phyloP scores from a whole-genome alignment of 2,113 vertebrate species.

The Pangasianodon hypophthalmus region DNA sequence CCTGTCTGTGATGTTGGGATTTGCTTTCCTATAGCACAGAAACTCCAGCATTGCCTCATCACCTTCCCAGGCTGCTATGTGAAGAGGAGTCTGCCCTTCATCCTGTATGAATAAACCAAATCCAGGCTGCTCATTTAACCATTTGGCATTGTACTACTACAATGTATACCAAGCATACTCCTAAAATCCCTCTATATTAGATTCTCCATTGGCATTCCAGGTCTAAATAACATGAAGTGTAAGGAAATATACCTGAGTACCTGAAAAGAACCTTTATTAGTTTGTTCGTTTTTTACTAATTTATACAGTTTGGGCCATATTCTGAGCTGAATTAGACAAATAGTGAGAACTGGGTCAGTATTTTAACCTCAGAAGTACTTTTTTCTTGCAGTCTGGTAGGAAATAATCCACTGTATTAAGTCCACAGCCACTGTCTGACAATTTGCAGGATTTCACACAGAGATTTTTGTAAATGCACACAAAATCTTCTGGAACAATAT shows the following conservation, averaged over 20 bases:
- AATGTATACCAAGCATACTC: not conserved
- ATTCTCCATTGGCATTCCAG: too few relatives aligned
- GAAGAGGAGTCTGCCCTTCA: conserved; percentile 56
- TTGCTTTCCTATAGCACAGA: conserved; percentile 60
- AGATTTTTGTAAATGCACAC: not conserved
- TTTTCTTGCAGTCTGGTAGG: not conserved
- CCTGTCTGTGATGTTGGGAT: conserved; percentile 53
- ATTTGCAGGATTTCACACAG: not conserved
- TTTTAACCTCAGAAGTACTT: not conserved
- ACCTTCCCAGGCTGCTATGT: conserved; percentile 49
- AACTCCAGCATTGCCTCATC: conserved; percentile 58
- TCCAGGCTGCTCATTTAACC: not conserved
- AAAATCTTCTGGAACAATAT: too few relatives aligned
- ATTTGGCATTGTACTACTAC: not conserved
- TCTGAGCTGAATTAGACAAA: too few relatives aligned
- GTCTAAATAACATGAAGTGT: too few relatives aligned
- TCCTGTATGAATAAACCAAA: conserved; percentile 38
- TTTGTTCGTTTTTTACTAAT: too few relatives aligned
- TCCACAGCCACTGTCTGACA: not conserved
- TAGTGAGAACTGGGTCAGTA: not conserved
- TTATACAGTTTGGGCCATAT: too few relatives aligned
- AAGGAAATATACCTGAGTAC: too few relatives aligned
- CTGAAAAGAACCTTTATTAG: too few relatives aligned
- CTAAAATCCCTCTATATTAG: not conserved
- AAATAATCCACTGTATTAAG: not conserved